Evolutionary conservation across 2,888 invertebrate species (phyloP).

Genomic region (Cheilosia grossa): DNA sequence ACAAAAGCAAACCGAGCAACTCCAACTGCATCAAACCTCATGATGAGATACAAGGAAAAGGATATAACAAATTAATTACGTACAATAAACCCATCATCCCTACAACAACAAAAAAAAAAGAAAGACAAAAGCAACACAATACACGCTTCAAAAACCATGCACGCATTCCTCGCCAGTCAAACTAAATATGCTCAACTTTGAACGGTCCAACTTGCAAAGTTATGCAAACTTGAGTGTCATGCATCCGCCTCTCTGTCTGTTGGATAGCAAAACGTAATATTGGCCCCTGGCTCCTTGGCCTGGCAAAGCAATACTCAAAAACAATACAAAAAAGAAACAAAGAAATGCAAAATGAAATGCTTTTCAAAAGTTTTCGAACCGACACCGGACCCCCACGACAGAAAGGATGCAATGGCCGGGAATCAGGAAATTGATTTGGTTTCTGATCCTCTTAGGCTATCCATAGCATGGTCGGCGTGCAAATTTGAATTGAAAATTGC

Average conservation of each 20-base stretch:
- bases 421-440: conserved; percentile 18
- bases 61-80: conserved; percentile 23
- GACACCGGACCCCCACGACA: background rate
- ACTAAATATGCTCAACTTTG: conserved; percentile 44
- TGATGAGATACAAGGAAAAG: conserved; percentile 33
- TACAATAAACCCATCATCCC: conserved; percentile 21
- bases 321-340: background rate
- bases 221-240: conserved; percentile 25
- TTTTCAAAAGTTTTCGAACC: conserved; percentile 6
- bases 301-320: background rate
- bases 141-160: background rate
- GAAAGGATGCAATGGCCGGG: conserved; percentile 8
- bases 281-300: background rate
- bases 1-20: conserved; percentile 18
- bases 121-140: background rate
- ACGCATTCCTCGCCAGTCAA: conserved; percentile 5
- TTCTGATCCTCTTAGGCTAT: conserved; percentile 4
- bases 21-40: conserved; percentile 5
- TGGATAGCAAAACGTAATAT: conserved; percentile 4
- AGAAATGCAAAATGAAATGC: conserved; percentile 1
- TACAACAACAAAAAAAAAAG: background rate
- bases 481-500: conserved; percentile 22
- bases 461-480: background rate
- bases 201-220: conserved; percentile 11
- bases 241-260: background rate